These are phyloP conservation scores for Acrocephalus scirpaceus DNA, from an alignment of 2,797 vertebrate species.

Conservation along the genomic window DNA sequence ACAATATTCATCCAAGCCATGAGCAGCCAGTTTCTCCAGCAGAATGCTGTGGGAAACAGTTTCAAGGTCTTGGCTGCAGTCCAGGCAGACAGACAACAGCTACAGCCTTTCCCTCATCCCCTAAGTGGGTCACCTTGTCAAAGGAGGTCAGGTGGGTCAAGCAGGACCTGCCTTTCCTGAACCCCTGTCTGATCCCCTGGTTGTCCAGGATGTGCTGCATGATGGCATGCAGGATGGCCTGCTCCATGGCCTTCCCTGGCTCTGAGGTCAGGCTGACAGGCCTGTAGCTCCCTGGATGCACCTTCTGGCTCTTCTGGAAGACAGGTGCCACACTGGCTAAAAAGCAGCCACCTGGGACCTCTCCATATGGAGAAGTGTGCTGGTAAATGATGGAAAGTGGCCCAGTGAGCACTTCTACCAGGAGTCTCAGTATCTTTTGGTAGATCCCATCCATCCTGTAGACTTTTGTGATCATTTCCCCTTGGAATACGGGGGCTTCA, in stretches of 20 bases:
- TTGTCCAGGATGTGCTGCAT: background rate
- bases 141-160: background rate
- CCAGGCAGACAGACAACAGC: background rate
- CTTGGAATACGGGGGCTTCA: background rate
- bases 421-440: background rate
- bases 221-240: background rate
- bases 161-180: background rate
- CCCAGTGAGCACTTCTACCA: background rate
- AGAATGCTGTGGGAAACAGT: background rate
- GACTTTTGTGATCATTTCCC: background rate
- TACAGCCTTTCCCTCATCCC: background rate
- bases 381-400: background rate
- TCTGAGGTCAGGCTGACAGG: background rate
- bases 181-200: background rate
- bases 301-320: background rate
- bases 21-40: background rate
- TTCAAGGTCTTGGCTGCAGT: background rate
- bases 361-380: background rate
- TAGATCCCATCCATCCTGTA: background rate
- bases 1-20: background rate
- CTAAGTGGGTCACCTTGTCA: background rate
- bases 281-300: background rate
- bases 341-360: background rate
- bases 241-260: background rate
- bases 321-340: fast-evolving